Conservation (phyloP, 2,113 vertebrate species). For the Scolopax mira region DNA sequence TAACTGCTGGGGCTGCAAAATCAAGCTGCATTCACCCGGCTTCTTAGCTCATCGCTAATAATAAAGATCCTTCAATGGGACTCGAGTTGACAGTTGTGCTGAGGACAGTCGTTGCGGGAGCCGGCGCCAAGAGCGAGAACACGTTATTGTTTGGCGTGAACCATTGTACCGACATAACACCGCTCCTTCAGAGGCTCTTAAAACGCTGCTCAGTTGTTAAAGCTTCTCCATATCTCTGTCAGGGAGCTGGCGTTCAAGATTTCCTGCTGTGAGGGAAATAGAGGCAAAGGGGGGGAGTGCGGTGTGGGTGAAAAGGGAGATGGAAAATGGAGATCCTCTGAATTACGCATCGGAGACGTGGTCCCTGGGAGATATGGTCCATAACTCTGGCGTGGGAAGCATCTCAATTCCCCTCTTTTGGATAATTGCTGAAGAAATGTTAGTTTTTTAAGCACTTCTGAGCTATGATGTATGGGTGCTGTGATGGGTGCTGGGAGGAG, state of each 20-base stretch:
- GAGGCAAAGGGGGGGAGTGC: not conserved
- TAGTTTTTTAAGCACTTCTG: not conserved
- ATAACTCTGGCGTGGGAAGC: not conserved
- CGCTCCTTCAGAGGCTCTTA: constrained; percentile 37
- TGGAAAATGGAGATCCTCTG: not conserved
- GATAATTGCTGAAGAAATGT: not conserved
- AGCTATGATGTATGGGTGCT: not conserved
- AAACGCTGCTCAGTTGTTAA: constrained; percentile 11
- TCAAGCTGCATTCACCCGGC: constrained; percentile 54
- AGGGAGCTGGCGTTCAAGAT: not conserved
- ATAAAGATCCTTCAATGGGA: constrained; percentile 59
- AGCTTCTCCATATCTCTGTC: constrained; percentile 12
- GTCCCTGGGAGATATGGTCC: not conserved
- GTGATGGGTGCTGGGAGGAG: not conserved
- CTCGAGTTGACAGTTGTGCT: constrained; percentile 45
- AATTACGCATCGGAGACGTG: not conserved
- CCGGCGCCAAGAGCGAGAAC: not conserved
- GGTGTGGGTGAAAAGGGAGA: not conserved
- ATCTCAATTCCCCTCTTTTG: not conserved
- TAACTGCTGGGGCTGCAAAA: constrained; percentile 52
- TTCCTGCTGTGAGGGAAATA: not conserved
- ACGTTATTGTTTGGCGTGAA: not conserved
- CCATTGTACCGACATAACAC: not conserved
- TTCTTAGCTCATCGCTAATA: constrained; percentile 46
- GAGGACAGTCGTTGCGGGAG: constrained; percentile 41